Evolutionary conservation across 2,113 vertebrate species (phyloP), one percentile per base, ranked within the genome.

Genomic region (Boulengeromyrus knoepffleri): DNA sequence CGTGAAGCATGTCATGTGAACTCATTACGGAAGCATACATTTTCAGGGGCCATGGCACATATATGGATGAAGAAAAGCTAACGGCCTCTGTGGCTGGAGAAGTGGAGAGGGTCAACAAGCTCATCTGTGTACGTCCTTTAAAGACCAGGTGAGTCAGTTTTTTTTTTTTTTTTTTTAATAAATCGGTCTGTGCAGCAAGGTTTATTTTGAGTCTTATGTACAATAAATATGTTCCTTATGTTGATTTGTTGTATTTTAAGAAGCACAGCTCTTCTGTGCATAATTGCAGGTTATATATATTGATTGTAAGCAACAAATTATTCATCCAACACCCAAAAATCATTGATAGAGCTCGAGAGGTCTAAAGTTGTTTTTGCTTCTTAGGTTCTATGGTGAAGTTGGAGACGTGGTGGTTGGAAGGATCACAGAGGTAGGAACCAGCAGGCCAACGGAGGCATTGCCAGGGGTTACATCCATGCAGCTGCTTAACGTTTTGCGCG

Each of bases 371-470:
- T 89, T 86, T 19, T 90, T 91, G 9, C 45, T 87, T 85, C 27
- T 0, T 94, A 99, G 99, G 88, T 99, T 98, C 70, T 98, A 98
- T 21, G 99, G 98, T 1, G 99, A 99, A 93, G 97, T 99, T 10
- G 99, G 99, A 9, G 99, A 99, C 80, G 96, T 99, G 49, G 96
- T 99, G 5, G 97, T 99, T 39, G 99, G 99, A 3, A 95, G 99
- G 92, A 97, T 99, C 91, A 99, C 98, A 2, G 98, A 99, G 97
- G 98, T 99, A 96, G 47, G 62, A 39, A 3, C n/a, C 17, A 9
- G 56, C 56, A 62, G 56, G 21, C 31, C 17, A 27, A 7, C 42
- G 3, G 27, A 10, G 31, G 47, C 52, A 46, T 62, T n/a, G 19
- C 87, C 56, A 58, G 24, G 21, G 53, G 9, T 24, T 66, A 1